These are phyloP conservation scores for Cervus canadensis DNA, from an alignment of 2,113 vertebrate genomes.

Conservation along the genomic window DNA sequence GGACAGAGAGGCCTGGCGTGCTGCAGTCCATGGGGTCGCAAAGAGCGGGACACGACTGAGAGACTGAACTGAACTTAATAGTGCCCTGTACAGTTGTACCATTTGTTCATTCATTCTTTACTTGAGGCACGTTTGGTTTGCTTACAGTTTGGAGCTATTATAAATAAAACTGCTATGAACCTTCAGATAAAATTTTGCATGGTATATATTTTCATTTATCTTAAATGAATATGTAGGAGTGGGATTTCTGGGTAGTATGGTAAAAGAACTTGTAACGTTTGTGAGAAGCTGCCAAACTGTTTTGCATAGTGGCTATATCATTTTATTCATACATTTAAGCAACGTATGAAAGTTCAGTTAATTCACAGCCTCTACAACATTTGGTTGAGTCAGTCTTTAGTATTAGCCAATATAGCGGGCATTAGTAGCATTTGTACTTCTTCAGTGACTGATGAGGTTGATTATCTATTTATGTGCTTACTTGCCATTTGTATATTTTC, in stretches of 20 bases:
- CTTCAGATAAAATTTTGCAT: neutral
- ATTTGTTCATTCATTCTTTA: neutral
- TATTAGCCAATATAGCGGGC: neutral
- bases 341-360: neutral
- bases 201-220: neutral
- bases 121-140: neutral
- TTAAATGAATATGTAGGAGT: neutral
- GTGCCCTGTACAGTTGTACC: fast-evolving
- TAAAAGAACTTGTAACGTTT: neutral
- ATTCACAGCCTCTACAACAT: neutral
- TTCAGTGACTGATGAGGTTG: neutral
- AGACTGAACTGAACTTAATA: neutral
- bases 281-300: neutral
- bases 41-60: fast-evolving
- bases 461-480: neutral
- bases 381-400: neutral
- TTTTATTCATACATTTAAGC: neutral
- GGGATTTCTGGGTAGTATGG: neutral
- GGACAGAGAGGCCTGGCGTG: neutral
- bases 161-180: neutral
- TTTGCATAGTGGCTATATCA: neutral
- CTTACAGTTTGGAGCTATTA: neutral
- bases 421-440: neutral
- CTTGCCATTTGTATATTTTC: neutral
- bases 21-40: fast-evolving